Base-by-base conservation (phyloP, 1,140 invertebrate genomes). In the Scaptomyza pallida region DNA sequence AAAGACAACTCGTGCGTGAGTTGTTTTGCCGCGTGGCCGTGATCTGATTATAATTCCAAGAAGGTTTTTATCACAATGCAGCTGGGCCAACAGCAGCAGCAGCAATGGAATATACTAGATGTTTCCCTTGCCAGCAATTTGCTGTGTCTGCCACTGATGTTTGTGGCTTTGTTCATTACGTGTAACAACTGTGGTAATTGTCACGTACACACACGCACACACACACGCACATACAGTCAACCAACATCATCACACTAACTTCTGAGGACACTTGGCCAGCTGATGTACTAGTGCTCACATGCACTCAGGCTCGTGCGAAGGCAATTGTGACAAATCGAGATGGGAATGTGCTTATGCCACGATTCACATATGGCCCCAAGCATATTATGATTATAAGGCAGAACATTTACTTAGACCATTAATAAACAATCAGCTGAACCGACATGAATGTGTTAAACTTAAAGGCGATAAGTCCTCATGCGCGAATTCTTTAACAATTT, bases 161-260 rank as follows among this genome's bases (percentile, higher is more conserved):
- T 26, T 26, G 12, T 43, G n/a, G 21, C 43, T 65, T 50, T 60
- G 45, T 57, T 79, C 59, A 77, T 77, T 76, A 73, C 73, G 64
- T 73, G 62, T 82, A 76, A 69, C 76, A 57, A 62, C 59, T 48
- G 45, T 45, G 55, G 60, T 74, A 82, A 74, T 74, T 82, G 78
- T 82, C 78, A 82, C 78, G 78, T 81, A 81, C 62, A 16, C 12
- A 60, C 13, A 51, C n/a, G n/a, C n/a, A n/a, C n/a, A n/a, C n/a
- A n/a, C n/a, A n/a, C n/a, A n/a, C n/a, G n/a, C n/a, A n/a, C n/a
- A 60, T 12, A 60, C 50, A 51, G 54, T 15, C 54, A 55, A 51
- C 61, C 48, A 33, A 68, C 35, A 26, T 19, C 44, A 19, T n/a
- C n/a, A 35, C 12, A 45, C 26, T 9, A 30, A 37, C 41, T 3